phyloP scores from a whole-genome alignment of 2,113 vertebrate species.

The Tor tambroides region DNA sequence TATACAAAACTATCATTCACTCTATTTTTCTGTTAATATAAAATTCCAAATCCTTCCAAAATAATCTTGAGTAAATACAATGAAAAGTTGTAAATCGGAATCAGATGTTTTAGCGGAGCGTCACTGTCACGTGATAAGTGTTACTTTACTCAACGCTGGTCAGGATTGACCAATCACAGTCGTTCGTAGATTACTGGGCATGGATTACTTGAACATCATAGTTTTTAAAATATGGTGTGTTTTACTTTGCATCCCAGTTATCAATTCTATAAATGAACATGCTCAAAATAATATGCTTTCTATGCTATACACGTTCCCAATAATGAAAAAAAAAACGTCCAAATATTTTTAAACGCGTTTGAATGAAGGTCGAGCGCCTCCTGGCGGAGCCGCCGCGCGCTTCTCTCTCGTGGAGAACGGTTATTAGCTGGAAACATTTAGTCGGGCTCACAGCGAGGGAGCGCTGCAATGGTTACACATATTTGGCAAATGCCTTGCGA shows the following conservation, averaged over 20 bases:
- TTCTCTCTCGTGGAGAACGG: too few relatives aligned
- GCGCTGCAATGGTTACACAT: background rate
- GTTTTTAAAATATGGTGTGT: too few relatives aligned
- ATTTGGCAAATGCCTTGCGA: background rate
- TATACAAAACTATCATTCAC: too few relatives aligned
- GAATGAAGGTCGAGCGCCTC: background rate
- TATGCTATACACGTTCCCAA: background rate
- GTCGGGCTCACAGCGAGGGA: too few relatives aligned
- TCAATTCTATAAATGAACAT: background rate
- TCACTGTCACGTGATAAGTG: background rate
- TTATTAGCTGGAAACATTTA: background rate
- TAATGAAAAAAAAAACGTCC: too few relatives aligned
- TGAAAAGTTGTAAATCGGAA: too few relatives aligned
- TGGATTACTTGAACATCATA: background rate
- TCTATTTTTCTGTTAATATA: too few relatives aligned
- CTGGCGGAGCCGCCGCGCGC: background rate
- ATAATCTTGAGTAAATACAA: too few relatives aligned
- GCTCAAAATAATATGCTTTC: too few relatives aligned
- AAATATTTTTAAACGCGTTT: too few relatives aligned
- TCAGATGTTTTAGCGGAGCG: too few relatives aligned
- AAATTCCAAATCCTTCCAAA: too few relatives aligned
- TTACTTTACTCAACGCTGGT: conserved; percentile 9
- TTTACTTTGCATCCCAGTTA: background rate
- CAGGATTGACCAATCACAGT: background rate
- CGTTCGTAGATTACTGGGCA: background rate